Conservation (phyloP, 2,888 invertebrate genomes). For the Pseudoips prasinana region DNA sequence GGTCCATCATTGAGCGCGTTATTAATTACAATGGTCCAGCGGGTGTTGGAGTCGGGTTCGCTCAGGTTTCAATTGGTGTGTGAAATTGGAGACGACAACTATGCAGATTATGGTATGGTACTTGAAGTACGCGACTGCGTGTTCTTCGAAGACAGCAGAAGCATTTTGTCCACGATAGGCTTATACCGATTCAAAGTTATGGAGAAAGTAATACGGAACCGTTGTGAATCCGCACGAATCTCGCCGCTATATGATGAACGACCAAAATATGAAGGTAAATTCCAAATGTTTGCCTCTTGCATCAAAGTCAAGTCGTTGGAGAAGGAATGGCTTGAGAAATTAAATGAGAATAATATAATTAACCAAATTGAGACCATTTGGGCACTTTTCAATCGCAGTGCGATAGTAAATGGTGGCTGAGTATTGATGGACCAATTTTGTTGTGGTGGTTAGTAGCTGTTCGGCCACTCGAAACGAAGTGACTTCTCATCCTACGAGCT, state of each 20-base stretch:
- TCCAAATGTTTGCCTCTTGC: no score
- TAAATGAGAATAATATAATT: conserved; percentile 83
- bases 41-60: conserved; percentile 89
- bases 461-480: no score
- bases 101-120: conserved; percentile 91
- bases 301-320: conserved; percentile 78
- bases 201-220: conserved; percentile 86
- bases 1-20: conserved; percentile 90
- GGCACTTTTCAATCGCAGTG: no score
- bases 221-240: conserved; percentile 91
- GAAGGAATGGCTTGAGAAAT: conserved; percentile 85
- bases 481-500: no score
- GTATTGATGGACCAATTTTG: conserved; percentile 93
- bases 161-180: conserved; percentile 92
- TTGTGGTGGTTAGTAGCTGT: conserved; percentile 96
- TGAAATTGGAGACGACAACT: conserved; percentile 78
- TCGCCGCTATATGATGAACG: conserved; percentile 77
- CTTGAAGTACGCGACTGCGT: conserved; percentile 93
- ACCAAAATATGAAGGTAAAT: no score
- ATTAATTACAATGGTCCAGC: conserved; percentile 93
- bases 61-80: conserved; percentile 92
- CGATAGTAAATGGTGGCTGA: conserved; percentile 84
- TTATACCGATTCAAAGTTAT: conserved; percentile 90
- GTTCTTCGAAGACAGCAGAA: conserved; percentile 91
- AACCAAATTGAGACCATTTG: conserved; percentile 90